A percentile compares a stretch with the other conserved stretches of the same genome.
Conservation (phyloP, 2,797 vertebrate genomes). For the Eospalax fontanierii region DNA sequence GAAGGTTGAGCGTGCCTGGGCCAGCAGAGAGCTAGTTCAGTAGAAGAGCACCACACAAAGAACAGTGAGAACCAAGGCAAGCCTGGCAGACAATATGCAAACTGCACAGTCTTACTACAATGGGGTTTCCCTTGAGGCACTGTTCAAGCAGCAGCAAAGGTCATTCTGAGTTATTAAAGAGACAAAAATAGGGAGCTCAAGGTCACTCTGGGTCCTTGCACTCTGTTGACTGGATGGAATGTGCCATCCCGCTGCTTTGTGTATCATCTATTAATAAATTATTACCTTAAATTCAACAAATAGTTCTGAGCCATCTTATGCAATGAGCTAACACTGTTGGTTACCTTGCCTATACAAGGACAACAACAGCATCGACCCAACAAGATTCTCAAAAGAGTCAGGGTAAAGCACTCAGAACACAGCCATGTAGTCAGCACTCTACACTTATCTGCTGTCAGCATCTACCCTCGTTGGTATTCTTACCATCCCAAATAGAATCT, state of each 20-base stretch:
- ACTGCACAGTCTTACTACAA: not conserved
- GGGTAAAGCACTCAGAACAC: not conserved
- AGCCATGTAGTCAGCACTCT: not conserved
- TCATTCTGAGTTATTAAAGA: constrained; percentile 13
- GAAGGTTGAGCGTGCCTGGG: not conserved
- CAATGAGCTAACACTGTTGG: not conserved
- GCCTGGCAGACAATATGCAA: not conserved
- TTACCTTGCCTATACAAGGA: not conserved
- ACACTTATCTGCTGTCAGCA: not conserved
- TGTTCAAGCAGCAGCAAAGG: not conserved
- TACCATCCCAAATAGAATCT: not conserved
- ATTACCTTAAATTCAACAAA: constrained; percentile 2
- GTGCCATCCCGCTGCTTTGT: not conserved
- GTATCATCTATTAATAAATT: not conserved
- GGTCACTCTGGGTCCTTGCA: not conserved
- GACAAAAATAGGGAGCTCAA: constrained; percentile 1
- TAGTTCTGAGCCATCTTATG: too few species aligned
- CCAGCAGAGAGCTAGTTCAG: not conserved
- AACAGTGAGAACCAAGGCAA: not conserved
- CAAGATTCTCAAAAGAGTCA: not conserved
- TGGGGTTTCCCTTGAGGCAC: not conserved
- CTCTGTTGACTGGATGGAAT: not conserved
- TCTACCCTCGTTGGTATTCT: not conserved
- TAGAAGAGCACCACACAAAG: not conserved
- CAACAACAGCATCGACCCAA: not conserved